Evolutionary conservation across 1,140 invertebrate genomes (phyloP).

Genomic region (Parasteatoda tepidariorum): DNA sequence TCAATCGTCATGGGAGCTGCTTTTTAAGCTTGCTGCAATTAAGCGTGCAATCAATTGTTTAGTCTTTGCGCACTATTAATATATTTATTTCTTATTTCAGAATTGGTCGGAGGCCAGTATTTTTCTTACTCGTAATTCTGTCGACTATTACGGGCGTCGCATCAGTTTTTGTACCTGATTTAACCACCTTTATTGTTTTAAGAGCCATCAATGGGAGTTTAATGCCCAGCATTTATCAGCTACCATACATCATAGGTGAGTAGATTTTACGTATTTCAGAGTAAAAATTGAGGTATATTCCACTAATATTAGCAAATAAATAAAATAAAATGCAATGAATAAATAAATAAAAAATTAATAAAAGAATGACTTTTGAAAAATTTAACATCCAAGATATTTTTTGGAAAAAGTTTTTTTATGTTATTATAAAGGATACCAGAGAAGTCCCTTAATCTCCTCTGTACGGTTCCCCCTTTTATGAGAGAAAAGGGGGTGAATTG

Average conservation of each 20-base stretch:
- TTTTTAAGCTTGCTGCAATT: neutral
- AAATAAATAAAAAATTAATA: neutral
- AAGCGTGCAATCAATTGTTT: too few species aligned
- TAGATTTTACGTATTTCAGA: neutral
- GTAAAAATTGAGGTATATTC: neutral
- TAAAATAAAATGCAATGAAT: neutral
- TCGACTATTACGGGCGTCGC: constrained; percentile 63
- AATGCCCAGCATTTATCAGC: constrained; percentile 92
- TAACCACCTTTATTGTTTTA: constrained; percentile 83
- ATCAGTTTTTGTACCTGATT: constrained; percentile 71
- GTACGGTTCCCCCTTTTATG: too few species aligned
- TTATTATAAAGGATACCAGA: neutral
- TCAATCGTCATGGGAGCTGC: neutral
- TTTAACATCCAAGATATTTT: neutral
- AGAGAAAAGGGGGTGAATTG: too few species aligned
- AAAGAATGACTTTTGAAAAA: neutral
- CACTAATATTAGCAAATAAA: neutral
- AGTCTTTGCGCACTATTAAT: neutral
- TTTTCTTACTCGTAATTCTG: constrained; percentile 64
- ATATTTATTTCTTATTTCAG: neutral
- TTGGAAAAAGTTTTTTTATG: neutral
- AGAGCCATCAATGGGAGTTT: constrained; percentile 84
- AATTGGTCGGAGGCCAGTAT: constrained; percentile 63
- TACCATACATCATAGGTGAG: constrained; percentile 79
- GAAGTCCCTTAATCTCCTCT: neutral